These are phyloP conservation scores for Cylindroiulus punctatus DNA, from an alignment of 2,888 invertebrate species.

Conservation along the genomic window DNA sequence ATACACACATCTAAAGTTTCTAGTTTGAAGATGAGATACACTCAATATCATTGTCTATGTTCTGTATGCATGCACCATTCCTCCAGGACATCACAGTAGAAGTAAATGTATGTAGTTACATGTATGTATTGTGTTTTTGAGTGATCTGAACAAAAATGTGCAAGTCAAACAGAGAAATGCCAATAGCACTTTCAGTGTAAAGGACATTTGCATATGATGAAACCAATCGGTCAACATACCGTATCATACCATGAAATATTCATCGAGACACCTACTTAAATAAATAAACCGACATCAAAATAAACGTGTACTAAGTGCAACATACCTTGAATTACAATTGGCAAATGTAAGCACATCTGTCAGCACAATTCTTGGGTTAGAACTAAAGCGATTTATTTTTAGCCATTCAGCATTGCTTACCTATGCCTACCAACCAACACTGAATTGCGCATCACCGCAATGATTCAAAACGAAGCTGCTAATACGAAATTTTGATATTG, in stretches of 20 bases:
- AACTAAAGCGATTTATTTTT: conserved; percentile 16
- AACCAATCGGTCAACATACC: neutral
- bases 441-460: neutral
- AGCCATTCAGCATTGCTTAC: conserved; percentile 3
- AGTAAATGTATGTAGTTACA: no score
- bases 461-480: neutral
- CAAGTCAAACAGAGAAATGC: no score
- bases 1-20: neutral
- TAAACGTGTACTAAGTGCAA: neutral
- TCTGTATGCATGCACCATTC: no score
- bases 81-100: neutral
- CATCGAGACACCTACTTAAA: neutral
- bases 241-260: neutral
- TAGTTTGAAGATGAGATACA: neutral
- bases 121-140: no score
- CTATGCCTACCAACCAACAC: neutral
- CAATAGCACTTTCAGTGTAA: neutral
- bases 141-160: no score
- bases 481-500: neutral
- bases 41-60: neutral
- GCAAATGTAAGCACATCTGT: conserved; percentile 15
- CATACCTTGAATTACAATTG: neutral
- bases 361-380: conserved; percentile 27
- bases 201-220: neutral
- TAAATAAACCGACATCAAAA: neutral